Conservation (phyloP, 1,140 invertebrate species). For the Bombus polaris region DNA sequence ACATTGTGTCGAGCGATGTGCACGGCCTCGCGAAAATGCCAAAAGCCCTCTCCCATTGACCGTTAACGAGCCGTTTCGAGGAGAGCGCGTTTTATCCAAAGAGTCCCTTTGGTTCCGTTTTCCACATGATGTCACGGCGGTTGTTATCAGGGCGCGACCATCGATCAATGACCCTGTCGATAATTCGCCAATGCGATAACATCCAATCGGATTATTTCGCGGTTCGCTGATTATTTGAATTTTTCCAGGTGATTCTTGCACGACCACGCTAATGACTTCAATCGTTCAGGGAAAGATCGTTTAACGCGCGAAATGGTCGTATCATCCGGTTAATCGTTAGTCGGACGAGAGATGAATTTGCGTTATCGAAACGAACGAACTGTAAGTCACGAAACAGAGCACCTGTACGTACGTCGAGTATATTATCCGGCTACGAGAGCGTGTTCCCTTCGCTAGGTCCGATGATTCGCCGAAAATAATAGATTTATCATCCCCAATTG, state of each 20-base stretch:
- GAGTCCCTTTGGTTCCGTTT: conserved; percentile 28
- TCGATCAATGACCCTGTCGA: not conserved
- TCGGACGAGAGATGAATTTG: conserved; percentile 20
- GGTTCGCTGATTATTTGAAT: not conserved
- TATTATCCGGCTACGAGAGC: conserved; percentile 6
- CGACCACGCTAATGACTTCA: not conserved
- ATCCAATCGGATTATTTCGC: not conserved
- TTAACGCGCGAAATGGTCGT: conserved; percentile 14
- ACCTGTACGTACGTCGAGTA: conserved; percentile 20
- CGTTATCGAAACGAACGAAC: not conserved
- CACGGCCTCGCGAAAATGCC: conserved; percentile 52
- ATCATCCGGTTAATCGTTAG: conserved; percentile 23
- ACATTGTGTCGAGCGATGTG: conserved; percentile 59
- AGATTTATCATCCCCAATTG: conserved; percentile 72
- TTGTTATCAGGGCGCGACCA: not conserved
- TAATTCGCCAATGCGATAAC: not conserved
- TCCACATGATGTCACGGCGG: not conserved
- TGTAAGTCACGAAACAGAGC: conserved; percentile 22
- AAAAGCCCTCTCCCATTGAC: conserved; percentile 4
- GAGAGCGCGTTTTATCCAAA: conserved; percentile 31
- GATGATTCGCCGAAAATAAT: conserved; percentile 67
- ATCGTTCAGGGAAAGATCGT: conserved; percentile 16
- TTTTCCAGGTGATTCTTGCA: not conserved
- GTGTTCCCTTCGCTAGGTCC: not conserved
- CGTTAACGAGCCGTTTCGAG: conserved; percentile 62